Evolutionary conservation across 2,888 invertebrate species (phyloP).

Genomic region (Eristalinus sepulchralis): DNA sequence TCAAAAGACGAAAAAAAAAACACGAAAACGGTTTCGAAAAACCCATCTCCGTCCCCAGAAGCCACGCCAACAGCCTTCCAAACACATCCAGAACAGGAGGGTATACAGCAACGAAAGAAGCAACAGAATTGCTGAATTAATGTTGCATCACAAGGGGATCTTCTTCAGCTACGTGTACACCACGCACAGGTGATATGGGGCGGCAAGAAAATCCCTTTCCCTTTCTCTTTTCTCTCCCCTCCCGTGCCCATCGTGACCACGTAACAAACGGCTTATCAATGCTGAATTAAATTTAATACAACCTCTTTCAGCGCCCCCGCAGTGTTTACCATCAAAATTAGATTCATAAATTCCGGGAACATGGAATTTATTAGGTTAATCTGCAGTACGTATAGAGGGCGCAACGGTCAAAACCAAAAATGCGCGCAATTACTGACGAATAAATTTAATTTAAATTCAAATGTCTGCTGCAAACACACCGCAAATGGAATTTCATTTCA

Average conservation of each 20-base stretch:
- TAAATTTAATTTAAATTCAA: slow-evolving; percentile 67
- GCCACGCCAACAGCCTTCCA: background rate
- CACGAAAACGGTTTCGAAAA: slow-evolving; percentile 38
- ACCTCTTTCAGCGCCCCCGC: background rate
- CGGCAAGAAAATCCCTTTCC: background rate
- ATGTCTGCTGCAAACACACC: slow-evolving; percentile 46
- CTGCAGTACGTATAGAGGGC: slow-evolving; percentile 23
- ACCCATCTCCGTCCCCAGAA: slow-evolving; percentile 30
- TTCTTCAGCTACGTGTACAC: background rate
- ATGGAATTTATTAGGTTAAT: slow-evolving; percentile 52
- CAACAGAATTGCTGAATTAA: slow-evolving; percentile 56
- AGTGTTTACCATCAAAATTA: slow-evolving; percentile 25
- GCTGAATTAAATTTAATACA: slow-evolving; percentile 43
- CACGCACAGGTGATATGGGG: background rate
- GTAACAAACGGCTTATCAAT: slow-evolving; percentile 55
- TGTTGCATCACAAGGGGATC: slow-evolving; percentile 51
- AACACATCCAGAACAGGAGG: background rate
- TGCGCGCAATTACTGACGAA: slow-evolving; percentile 30
- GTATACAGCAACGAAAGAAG: background rate
- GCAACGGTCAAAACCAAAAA: slow-evolving; percentile 15
- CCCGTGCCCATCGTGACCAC: background rate
- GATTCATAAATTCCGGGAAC: slow-evolving; percentile 63
- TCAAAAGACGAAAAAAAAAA: background rate
- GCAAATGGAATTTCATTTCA: slow-evolving; percentile 45
- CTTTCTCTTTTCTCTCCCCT: background rate